Percentiles rank a stretch among this genome's conserved stretches.
These are phyloP conservation scores for Notolepis coatsorum DNA, from an alignment of 2,797 vertebrate genomes.

Conservation along the genomic window DNA sequence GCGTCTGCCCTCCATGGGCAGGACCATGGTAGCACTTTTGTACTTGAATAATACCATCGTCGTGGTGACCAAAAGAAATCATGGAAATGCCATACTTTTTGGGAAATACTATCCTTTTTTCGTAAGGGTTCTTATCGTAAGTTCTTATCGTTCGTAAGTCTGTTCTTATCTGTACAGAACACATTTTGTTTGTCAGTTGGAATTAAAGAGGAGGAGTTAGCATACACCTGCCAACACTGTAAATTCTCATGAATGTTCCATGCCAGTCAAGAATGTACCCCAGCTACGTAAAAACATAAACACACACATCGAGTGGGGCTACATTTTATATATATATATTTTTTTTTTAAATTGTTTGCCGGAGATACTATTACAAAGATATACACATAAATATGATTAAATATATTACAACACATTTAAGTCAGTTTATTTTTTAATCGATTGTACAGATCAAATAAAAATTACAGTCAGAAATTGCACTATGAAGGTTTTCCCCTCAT, in stretches of 20 bases:
- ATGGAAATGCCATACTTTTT: no score
- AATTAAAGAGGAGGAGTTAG: not conserved
- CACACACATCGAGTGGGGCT: not conserved
- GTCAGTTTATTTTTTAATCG: constrained; percentile 32
- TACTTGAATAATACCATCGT: no score
- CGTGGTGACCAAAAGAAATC: no score
- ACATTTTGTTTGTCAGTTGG: not conserved
- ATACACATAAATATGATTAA: not conserved
- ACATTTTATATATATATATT: not conserved
- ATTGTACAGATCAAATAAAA: constrained; percentile 1
- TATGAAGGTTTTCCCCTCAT: not conserved
- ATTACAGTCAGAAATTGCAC: constrained; percentile 29
- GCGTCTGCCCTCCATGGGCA: not conserved
- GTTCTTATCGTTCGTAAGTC: not conserved
- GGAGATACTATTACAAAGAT: no score
- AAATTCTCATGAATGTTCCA: not conserved
- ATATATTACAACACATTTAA: constrained; percentile 4
- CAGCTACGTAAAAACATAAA: not conserved
- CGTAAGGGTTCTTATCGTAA: no score
- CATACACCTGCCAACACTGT: not conserved
- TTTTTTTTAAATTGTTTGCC: not conserved
- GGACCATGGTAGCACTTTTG: no score
- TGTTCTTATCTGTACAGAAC: not conserved
- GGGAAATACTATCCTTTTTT: no score
- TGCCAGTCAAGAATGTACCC: not conserved